These are phyloP conservation scores for Phainopepla nitens DNA, from an alignment of 2,113 vertebrate genomes.

Conservation along the genomic window DNA sequence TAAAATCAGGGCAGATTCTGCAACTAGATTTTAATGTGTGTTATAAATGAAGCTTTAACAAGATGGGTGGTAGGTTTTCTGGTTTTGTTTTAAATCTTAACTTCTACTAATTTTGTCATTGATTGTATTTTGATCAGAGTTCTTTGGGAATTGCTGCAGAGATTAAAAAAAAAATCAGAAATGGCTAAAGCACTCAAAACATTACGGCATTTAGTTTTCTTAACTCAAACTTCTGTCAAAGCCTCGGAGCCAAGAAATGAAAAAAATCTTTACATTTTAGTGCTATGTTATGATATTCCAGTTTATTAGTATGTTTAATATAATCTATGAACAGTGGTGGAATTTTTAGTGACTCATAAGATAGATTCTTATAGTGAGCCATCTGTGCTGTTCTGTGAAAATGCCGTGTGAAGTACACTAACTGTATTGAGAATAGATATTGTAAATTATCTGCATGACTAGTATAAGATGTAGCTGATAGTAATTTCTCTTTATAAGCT, in stretches of 20 bases:
- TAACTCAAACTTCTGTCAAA: background rate
- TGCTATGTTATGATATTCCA: background rate
- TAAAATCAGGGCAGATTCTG: background rate
- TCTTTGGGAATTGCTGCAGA: background rate
- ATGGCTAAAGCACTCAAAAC: background rate
- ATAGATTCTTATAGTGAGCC: background rate
- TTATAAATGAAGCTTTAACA: background rate
- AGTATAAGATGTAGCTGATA: background rate
- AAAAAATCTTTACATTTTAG: background rate
- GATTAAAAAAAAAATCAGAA: background rate
- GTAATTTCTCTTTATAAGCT: background rate
- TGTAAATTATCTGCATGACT: background rate
- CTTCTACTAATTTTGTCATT: slow-evolving; percentile 3
- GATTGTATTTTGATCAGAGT: background rate
- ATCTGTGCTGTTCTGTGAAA: background rate
- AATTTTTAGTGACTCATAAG: background rate
- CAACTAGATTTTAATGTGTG: background rate
- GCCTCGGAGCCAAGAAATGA: background rate
- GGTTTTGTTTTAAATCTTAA: background rate
- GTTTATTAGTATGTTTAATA: background rate
- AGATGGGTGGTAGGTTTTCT: background rate
- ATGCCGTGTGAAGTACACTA: background rate
- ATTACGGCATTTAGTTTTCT: background rate
- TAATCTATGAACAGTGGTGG: background rate
- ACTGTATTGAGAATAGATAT: background rate